Conservation (phyloP, 2,888 invertebrate species). For the Erebia epiphron region DNA sequence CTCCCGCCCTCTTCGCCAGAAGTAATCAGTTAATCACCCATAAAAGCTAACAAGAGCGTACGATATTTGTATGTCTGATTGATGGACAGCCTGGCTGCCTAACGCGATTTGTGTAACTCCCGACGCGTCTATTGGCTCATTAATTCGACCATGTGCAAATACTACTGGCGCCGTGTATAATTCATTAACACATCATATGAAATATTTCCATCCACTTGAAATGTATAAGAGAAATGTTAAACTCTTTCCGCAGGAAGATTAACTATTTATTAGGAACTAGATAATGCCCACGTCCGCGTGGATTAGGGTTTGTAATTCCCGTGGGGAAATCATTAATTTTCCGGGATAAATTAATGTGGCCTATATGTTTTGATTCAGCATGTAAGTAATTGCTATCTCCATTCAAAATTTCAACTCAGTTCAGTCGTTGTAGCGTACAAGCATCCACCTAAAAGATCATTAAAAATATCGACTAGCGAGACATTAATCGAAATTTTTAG, state of each 20-base stretch:
- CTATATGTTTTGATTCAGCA: no score
- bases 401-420: no score
- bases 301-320: no score
- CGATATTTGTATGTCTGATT: constrained; percentile 59
- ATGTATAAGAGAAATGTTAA: not conserved
- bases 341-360: no score
- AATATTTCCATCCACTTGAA: not conserved
- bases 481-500: no score
- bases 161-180: not conserved
- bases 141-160: constrained; percentile 61
- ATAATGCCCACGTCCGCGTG: no score
- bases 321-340: no score
- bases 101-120: constrained; percentile 56
- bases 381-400: no score
- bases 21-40: constrained; percentile 7
- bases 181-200: not conserved
- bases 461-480: no score
- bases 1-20: not conserved
- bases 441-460: no score
- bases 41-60: constrained; percentile 12
- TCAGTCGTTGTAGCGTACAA: no score
- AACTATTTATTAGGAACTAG: no score
- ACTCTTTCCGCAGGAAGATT: not conserved
- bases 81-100: constrained; percentile 44
- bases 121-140: constrained; percentile 65